phyloP scores from a whole-genome alignment of 2,113 vertebrate species.

The Bungarus multicinctus region DNA sequence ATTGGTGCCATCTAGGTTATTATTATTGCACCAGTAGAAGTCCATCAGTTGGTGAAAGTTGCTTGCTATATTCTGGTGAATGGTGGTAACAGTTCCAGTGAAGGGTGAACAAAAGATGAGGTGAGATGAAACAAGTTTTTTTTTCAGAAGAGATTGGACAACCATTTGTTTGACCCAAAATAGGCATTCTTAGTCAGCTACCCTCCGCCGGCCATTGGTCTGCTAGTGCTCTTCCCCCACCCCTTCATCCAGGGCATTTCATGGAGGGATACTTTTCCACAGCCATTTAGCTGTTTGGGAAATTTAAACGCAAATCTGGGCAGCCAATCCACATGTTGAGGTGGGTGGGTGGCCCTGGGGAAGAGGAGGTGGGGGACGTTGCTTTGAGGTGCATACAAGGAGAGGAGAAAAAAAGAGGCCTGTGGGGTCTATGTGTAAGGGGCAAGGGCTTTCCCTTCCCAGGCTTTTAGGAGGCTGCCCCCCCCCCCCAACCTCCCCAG shows the following conservation, averaged over 20 bases:
- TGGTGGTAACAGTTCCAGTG: not conserved
- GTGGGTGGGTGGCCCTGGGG: too few species aligned
- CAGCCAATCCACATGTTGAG: too few species aligned
- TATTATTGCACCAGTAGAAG: not conserved
- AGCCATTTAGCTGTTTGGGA: not conserved
- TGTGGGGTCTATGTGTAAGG: too few species aligned
- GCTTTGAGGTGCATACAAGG: too few species aligned
- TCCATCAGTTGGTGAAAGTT: not conserved
- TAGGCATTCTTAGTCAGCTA: not conserved
- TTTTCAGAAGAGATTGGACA: not conserved
- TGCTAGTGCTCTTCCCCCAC: not conserved
- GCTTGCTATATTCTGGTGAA: not conserved
- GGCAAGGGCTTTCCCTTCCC: too few species aligned
- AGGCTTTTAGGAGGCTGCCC: too few species aligned
- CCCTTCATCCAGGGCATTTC: not conserved
- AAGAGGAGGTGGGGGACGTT: too few species aligned
- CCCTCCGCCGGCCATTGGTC: not conserved
- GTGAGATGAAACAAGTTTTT: not conserved
- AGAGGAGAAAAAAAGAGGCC: too few species aligned
- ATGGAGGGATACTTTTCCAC: not conserved
- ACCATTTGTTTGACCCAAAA: not conserved
- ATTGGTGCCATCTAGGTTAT: not conserved
- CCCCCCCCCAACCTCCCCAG: too few species aligned
- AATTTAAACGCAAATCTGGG: too few species aligned
- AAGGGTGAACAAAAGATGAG: not conserved